Evolutionary conservation across 1,140 invertebrate species (phyloP).

Genomic region (Cydia fagiglandana): DNA sequence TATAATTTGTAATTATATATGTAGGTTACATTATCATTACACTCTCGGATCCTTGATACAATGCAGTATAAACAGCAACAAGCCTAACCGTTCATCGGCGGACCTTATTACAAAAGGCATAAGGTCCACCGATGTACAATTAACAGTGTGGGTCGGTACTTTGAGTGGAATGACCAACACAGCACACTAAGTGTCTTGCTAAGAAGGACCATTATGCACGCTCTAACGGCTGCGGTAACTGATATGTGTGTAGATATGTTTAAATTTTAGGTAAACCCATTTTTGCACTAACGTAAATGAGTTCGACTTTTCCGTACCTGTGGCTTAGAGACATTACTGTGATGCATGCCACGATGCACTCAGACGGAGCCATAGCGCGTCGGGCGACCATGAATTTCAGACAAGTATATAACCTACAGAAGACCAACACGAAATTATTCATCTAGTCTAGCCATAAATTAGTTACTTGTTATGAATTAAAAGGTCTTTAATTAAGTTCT

Average conservation of each 20-base stretch:
- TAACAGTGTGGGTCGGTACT: too few relatives aligned
- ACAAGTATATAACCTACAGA: background rate
- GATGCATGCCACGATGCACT: slow-evolving; percentile 20
- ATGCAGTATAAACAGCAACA: too few relatives aligned
- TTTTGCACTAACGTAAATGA: background rate
- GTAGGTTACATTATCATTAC: too few relatives aligned
- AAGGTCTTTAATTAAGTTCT: too few relatives aligned
- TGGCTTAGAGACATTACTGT: background rate
- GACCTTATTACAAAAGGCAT: too few relatives aligned
- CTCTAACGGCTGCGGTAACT: background rate
- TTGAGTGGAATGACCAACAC: background rate
- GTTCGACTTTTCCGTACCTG: background rate
- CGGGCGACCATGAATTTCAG: slow-evolving; percentile 13
- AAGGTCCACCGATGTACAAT: too few relatives aligned
- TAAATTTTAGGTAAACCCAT: background rate
- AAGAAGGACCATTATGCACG: background rate
- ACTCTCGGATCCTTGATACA: too few relatives aligned
- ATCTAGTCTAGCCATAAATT: too few relatives aligned
- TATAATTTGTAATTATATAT: too few relatives aligned
- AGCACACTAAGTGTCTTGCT: background rate
- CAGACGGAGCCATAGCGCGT: slow-evolving; percentile 8
- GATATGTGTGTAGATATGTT: background rate
- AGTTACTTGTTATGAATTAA: too few relatives aligned
- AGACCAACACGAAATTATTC: background rate
- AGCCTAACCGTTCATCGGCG: too few relatives aligned